Evolutionary conservation across 2,888 invertebrate species (phyloP), one percentile per base, ranked within the genome.

Genomic region (Phyto melanocephala): DNA sequence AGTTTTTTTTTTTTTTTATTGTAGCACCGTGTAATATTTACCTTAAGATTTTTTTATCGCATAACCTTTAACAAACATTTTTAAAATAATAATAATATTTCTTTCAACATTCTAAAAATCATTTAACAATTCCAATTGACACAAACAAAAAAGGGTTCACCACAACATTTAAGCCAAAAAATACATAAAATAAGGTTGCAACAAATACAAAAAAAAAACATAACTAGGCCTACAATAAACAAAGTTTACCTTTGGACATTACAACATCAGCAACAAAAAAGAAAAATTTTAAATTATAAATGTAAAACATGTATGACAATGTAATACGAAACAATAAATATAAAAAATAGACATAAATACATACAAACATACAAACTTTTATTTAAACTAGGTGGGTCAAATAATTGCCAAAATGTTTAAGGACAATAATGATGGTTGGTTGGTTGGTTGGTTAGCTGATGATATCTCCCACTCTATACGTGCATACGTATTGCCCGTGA

Each of bases 271-370:
- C 40, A 15, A 74, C 13, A 52, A 42, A 11, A 56, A 28, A n/a
- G 20, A 54, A n/a, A 33, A 4, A 81, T 72, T 62, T 68, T 45
- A 81, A 81, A 81, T 81, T 81, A 77, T 67, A 81, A 81, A 81
- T 77, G 72, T 74, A 77, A 68, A 68, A 72, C 60, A 63, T 50
- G 67, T 62, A 50, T 65, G 63, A 22, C 56, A 75, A 33, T 60
- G 40, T 33, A 28, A 37, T 56, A 71, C 33, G 37, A 22, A 62
- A 45, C 56, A 52, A 52, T 37, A 28, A 28, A 28, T 28, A 6
- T 28, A 6, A 5, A 28, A 28, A 52, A 22, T n/a, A 50, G 1
- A 35, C 52, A 13, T 24, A 28, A 28, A 28, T 28, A 6, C 28
- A 17, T 15, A n/a, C 22, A 15, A 17, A 67, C 4, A 62, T 15